phyloP scores from a whole-genome alignment of 2,797 vertebrate genomes.

The Ambastaia sidthimunki region DNA sequence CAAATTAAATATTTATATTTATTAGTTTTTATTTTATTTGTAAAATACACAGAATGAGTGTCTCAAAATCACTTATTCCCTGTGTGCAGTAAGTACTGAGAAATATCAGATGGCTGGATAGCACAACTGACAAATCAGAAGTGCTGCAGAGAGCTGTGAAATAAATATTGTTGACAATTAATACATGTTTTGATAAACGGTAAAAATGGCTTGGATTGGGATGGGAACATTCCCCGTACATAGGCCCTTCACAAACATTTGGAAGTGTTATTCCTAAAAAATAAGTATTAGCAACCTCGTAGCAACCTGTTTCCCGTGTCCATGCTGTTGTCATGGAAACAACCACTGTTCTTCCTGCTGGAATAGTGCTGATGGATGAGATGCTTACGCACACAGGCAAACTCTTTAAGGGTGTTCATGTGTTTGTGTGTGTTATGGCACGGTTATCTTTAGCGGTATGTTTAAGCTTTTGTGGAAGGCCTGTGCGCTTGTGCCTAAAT shows the following conservation, averaged over 20 bases:
- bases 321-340: conserved; percentile 52
- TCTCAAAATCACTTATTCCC: no score
- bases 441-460: neutral
- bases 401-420: neutral
- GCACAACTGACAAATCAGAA: no score
- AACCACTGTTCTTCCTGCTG: conserved; percentile 18
- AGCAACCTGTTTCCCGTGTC: conserved; percentile 23
- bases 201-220: neutral
- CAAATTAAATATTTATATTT: no score
- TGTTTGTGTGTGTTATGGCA: neutral
- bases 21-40: no score
- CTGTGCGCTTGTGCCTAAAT: neutral
- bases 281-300: neutral
- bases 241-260: neutral
- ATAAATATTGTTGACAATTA: no score
- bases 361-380: conserved; percentile 14
- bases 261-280: conserved; percentile 7
- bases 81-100: no score
- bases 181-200: neutral
- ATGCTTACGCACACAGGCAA: conserved; percentile 25
- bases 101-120: no score
- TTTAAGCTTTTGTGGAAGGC: conserved; percentile 6
- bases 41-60: no score
- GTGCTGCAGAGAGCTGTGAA: no score
- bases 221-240: neutral